These are phyloP conservation scores for Catostomus latipinnis DNA, from an alignment of 2,797 vertebrate species.

Conservation along the genomic window DNA sequence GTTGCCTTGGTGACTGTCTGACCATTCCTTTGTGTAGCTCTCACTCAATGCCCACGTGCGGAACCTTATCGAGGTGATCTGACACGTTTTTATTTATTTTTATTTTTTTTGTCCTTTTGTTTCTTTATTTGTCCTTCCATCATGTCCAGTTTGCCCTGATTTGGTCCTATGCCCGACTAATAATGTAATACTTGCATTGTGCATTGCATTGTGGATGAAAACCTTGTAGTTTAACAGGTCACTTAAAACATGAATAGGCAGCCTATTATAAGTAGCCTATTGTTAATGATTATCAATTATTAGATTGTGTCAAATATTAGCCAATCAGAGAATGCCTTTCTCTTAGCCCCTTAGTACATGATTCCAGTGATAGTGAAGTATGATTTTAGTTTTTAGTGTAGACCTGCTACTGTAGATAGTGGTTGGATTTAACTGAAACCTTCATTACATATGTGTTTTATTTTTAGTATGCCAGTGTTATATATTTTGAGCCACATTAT, in stretches of 20 bases:
- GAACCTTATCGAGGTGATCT: conserved; percentile 88
- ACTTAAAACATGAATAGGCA: no score
- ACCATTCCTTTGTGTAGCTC: conserved; percentile 79
- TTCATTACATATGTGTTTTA: not conserved
- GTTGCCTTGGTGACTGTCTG: conserved; percentile 67
- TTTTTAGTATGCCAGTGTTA: no score
- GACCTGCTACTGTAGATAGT: not conserved
- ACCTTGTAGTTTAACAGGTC: no score
- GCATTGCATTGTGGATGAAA: no score
- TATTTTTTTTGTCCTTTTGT: conserved; percentile 46
- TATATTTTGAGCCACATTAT: not conserved
- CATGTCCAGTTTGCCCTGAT: conserved; percentile 23
- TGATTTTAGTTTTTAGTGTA: not conserved
- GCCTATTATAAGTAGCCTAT: no score
- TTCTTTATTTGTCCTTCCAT: conserved; percentile 42
- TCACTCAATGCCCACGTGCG: conserved; percentile 86
- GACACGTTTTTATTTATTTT: conserved; percentile 48
- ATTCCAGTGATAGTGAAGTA: not conserved
- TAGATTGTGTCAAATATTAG: not conserved
- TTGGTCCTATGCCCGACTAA: not conserved
- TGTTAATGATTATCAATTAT: not conserved
- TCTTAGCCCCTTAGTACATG: not conserved
- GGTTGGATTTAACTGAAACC: not conserved
- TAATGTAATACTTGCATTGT: no score
- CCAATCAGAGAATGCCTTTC: not conserved